These are phyloP conservation scores for Nysson spinosus DNA, from an alignment of 2,888 invertebrate genomes.

Conservation along the genomic window DNA sequence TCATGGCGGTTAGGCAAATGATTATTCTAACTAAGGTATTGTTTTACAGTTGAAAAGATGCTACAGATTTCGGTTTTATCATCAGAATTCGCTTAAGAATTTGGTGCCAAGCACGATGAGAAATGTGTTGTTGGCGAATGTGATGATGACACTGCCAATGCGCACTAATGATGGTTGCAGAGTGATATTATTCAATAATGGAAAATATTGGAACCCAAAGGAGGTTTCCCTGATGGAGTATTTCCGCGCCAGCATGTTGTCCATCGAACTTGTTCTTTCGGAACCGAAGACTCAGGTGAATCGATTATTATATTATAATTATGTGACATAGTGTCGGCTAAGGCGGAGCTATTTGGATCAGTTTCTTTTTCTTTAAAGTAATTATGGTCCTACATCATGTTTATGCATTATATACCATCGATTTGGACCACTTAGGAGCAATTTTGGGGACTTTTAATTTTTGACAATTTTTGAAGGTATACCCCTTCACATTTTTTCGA, in stretches of 20 bases:
- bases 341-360: too few species aligned
- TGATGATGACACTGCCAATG: conserved; percentile 84
- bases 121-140: conserved; percentile 82
- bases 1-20: too few species aligned
- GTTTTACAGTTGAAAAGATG: conserved; percentile 83
- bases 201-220: conserved; percentile 88
- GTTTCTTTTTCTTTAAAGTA: too few species aligned
- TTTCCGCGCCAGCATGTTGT: conserved; percentile 84
- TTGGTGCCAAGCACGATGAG: conserved; percentile 82
- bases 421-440: too few species aligned
- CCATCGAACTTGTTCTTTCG: conserved; percentile 86
- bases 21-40: background rate
- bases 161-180: conserved; percentile 84
- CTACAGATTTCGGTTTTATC: conserved; percentile 83
- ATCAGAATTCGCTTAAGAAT: conserved; percentile 82
- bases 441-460: too few species aligned
- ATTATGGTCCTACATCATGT: too few species aligned
- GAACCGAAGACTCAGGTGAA: conserved; percentile 85
- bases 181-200: conserved; percentile 84
- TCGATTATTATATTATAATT: background rate
- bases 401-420: too few species aligned
- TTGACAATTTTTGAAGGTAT: too few species aligned
- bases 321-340: too few species aligned
- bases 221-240: conserved; percentile 83
- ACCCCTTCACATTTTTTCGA: too few species aligned